Conservation (phyloP, 2,113 vertebrate species). For the Cinclus mexicanus region DNA sequence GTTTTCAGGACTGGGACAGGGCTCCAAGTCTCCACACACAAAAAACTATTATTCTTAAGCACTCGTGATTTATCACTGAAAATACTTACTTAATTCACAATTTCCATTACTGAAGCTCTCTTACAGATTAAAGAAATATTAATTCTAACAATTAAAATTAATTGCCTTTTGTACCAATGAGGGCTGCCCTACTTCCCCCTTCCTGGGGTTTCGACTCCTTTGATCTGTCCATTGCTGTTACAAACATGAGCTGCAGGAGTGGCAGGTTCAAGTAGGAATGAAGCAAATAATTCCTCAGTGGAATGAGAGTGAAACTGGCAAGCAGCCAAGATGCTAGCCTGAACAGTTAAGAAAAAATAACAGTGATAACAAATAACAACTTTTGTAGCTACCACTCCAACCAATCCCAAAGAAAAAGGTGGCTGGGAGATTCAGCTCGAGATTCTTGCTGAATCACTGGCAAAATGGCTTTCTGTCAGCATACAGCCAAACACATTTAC, state of each 20-base stretch:
- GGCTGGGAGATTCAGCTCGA: neutral
- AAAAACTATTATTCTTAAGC: neutral
- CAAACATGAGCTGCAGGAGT: constrained; percentile 62
- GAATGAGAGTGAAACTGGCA: constrained; percentile 51
- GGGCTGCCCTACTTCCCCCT: constrained; percentile 6
- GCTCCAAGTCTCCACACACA: neutral
- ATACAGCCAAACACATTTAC: neutral
- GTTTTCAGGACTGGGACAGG: neutral
- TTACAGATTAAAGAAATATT: constrained; percentile 27
- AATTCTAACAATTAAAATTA: constrained; percentile 55
- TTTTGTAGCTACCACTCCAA: neutral
- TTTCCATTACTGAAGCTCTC: constrained; percentile 35
- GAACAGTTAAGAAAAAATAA: constrained; percentile 15
- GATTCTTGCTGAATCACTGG: neutral
- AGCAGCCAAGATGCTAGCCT: neutral
- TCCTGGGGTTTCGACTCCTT: constrained; percentile 48
- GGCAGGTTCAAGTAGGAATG: constrained; percentile 55
- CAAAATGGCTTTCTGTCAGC: neutral
- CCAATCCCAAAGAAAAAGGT: neutral
- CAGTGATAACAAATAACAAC: neutral
- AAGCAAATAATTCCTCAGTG: constrained; percentile 63
- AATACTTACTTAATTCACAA: constrained; percentile 13
- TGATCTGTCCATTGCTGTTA: constrained; percentile 67
- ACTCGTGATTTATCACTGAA: neutral
- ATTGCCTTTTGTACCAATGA: constrained; percentile 10